These are phyloP conservation scores for Buathra laborator DNA, from an alignment of 2,888 invertebrate genomes.

Conservation along the genomic window DNA sequence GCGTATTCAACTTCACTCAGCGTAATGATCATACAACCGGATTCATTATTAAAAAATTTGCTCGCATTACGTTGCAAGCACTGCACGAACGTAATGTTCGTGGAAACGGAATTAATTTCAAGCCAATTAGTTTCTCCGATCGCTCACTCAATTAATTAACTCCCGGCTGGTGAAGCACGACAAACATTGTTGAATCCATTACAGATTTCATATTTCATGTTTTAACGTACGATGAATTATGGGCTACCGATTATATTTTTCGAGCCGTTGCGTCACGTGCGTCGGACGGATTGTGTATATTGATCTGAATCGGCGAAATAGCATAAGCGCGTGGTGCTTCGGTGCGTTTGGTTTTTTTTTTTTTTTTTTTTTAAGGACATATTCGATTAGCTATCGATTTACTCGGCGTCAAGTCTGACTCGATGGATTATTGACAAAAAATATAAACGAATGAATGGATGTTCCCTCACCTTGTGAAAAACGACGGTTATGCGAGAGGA, in stretches of 20 bases:
- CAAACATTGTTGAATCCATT: constrained; percentile 6
- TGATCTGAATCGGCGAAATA: not conserved
- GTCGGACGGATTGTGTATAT: not conserved
- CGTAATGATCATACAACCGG: not conserved
- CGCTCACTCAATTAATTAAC: constrained; percentile 16
- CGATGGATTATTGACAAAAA: not conserved
- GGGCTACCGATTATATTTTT: not conserved
- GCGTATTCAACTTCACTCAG: not conserved
- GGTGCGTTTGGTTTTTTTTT: not conserved
- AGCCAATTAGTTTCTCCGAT: constrained; percentile 5
- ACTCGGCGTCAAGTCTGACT: not conserved
- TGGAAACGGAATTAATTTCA: not conserved
- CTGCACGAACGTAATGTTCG: not conserved
- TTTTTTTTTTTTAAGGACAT: too few species aligned
- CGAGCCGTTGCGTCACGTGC: not conserved
- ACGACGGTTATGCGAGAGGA: too few species aligned
- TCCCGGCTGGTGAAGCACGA: not conserved
- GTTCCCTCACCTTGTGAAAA: too few species aligned
- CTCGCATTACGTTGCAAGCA: not conserved
- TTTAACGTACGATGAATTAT: not conserved
- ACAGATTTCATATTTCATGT: constrained; percentile 1
- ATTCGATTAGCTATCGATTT: not conserved
- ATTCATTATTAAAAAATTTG: not conserved
- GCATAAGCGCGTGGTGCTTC: not conserved
- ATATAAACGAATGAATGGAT: not conserved